Base-by-base conservation (phyloP, 2,888 invertebrate genomes). In the Alloplasta piceator region DNA sequence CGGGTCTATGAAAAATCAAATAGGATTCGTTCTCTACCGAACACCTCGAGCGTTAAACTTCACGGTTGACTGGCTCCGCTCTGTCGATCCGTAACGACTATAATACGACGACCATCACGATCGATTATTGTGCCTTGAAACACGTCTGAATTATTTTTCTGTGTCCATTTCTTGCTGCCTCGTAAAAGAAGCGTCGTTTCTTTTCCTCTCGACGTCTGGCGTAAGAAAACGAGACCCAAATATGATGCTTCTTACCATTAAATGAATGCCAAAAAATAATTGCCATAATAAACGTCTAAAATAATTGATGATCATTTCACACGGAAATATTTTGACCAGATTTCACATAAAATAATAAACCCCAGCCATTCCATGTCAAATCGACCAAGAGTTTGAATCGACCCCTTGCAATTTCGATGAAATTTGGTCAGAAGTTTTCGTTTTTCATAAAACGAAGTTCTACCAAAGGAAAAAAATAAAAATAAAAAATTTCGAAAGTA, bases 1-100 rank as follows among this genome's bases (percentile, higher is more conserved):
- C 60, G 67, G 66, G 26, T 50, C 26, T 52, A 50, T 16, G 10
- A 14, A 60, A 67, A 67, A 67, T 75, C 81, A 71, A 74, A 82
- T 75, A 82, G 73, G 70, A 72, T 75, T 82, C 67, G 64, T 78
- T 81, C 71, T 63, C 52, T 43, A 52, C 6, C 66, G 74, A 78
- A 82, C 78, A 78, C 74, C 67, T 75, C 75, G 81, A 75, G 78
- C 81, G 78, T 82, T 78, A 82, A 82, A 82, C 78, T 82, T 78
- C 66, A 67, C 78, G 74, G 74, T 16, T 71, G 74, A 78, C 61
- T 71, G 71, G 61, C 50, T 68, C 26, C 36, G 26, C 43, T 71
- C 71, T 61, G 46, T 66, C 61, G 56, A 60, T 10, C 81, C 81
- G 78, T 82, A 66, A 80, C 80, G 64, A 64, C 38, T 38, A 14